A percentile compares a stretch with the other conserved stretches of the same genome.
Conservation (phyloP, 1,140 invertebrate genomes). For the Macrobrachium rosenbergii region DNA sequence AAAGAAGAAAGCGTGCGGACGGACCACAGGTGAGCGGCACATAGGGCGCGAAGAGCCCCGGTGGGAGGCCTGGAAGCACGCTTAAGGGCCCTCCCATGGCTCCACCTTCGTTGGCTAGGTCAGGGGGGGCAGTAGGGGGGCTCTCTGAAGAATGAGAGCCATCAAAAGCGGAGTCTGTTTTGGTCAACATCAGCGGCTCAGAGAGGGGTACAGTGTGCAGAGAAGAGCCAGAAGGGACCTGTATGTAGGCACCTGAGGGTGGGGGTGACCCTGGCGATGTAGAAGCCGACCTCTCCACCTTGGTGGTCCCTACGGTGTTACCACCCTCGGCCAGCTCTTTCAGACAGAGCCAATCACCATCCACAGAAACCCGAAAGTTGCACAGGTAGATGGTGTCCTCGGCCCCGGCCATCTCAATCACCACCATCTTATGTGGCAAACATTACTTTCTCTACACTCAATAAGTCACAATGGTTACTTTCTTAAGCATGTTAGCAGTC, state of each 20-base stretch:
- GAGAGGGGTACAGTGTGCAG: constrained; percentile 48
- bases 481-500: neutral
- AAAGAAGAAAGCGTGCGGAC: constrained; percentile 64
- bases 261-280: constrained; percentile 56
- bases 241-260: constrained; percentile 70
- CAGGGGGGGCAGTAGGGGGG: constrained; percentile 37
- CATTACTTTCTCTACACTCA: constrained; percentile 14
- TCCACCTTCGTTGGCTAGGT: constrained; percentile 35
- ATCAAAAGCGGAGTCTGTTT: constrained; percentile 32
- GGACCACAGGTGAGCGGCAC: constrained; percentile 65
- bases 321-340: constrained; percentile 91
- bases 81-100: constrained; percentile 48
- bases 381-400: constrained; percentile 94
- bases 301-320: constrained; percentile 68
- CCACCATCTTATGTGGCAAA: constrained; percentile 59
- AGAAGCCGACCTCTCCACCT: constrained; percentile 53
- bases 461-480: neutral
- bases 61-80: constrained; percentile 58
- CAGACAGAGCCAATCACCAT: constrained; percentile 97
- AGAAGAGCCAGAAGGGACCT: constrained; percentile 72
- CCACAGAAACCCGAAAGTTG: constrained; percentile 96
- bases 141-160: constrained; percentile 29
- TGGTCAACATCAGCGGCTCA: constrained; percentile 47
- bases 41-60: constrained; percentile 66
- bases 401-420: constrained; percentile 65